Conservation (phyloP, 2,113 vertebrate genomes). For the Pyxicephalus adspersus region DNA sequence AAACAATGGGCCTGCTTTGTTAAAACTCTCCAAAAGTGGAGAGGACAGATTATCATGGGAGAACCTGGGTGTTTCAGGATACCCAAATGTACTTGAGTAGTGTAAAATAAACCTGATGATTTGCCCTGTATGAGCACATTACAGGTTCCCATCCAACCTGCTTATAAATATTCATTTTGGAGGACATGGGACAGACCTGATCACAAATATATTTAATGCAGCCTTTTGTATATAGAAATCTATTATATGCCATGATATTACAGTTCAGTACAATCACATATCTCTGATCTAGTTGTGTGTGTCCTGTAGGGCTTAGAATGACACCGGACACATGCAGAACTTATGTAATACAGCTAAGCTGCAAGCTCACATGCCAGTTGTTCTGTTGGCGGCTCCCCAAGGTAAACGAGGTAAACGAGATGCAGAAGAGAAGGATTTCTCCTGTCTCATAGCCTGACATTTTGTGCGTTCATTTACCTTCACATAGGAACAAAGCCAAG, state of each 20-base stretch:
- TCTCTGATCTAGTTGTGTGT: neutral
- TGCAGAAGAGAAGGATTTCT: conserved; percentile 50
- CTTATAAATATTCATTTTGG: too few relatives aligned
- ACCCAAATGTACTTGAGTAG: too few relatives aligned
- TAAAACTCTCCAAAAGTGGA: too few relatives aligned
- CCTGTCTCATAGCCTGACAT: conserved; percentile 53
- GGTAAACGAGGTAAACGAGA: conserved; percentile 46
- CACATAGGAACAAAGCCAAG: conserved; percentile 56
- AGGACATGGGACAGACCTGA: too few relatives aligned
- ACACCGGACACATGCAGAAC: conserved; percentile 17
- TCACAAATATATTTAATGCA: too few relatives aligned
- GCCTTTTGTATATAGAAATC: too few relatives aligned
- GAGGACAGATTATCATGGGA: too few relatives aligned
- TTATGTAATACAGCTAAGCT: conserved; percentile 20
- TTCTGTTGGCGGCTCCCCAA: conserved; percentile 46
- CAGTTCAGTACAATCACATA: neutral
- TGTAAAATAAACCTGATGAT: too few relatives aligned
- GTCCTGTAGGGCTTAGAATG: conserved; percentile 3
- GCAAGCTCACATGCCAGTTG: conserved; percentile 30
- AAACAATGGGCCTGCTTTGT: too few relatives aligned
- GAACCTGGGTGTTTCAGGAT: too few relatives aligned
- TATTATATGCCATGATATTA: neutral
- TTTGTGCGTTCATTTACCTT: conserved; percentile 55
- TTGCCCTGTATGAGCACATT: too few relatives aligned
- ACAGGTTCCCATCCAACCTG: too few relatives aligned